Conservation (phyloP, 2,888 invertebrate genomes). For the Gymnosoma rotundatum region DNA sequence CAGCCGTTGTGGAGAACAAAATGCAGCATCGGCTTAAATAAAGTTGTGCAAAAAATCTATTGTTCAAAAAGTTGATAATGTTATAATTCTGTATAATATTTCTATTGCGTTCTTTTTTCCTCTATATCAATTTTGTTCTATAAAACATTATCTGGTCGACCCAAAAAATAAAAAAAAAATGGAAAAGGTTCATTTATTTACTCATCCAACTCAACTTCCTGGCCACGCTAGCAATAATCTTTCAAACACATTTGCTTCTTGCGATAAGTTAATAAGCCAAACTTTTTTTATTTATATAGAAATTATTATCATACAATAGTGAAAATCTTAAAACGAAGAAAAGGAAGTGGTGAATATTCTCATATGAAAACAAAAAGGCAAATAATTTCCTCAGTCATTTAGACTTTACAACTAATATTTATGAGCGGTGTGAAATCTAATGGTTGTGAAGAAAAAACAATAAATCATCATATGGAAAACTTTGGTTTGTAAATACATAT, state of each 20-base stretch:
- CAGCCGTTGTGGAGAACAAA: slow-evolving; percentile 7
- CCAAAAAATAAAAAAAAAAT: slow-evolving; percentile 15
- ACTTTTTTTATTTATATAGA: background rate
- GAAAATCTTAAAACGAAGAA: slow-evolving; percentile 46
- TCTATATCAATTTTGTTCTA: slow-evolving; percentile 2
- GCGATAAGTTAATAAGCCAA: slow-evolving; percentile 56
- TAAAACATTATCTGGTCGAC: slow-evolving; percentile 33
- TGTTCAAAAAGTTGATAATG: slow-evolving; percentile 58
- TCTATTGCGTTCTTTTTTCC: background rate
- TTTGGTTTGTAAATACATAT: slow-evolving; percentile 28
- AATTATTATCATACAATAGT: slow-evolving; percentile 21
- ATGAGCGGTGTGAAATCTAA: slow-evolving; percentile 46
- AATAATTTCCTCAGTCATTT: slow-evolving; percentile 54
- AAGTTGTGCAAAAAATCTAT: slow-evolving; percentile 55
- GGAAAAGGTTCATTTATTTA: slow-evolving; percentile 54
- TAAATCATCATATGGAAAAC: slow-evolving; percentile 64
- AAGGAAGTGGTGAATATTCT: slow-evolving; percentile 41
- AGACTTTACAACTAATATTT: slow-evolving; percentile 19
- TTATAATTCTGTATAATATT: slow-evolving; percentile 39
- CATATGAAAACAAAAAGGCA: slow-evolving; percentile 12
- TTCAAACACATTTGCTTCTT: slow-evolving; percentile 59
- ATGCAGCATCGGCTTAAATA: slow-evolving; percentile 57
- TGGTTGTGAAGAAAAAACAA: slow-evolving; percentile 67
- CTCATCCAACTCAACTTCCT: slow-evolving; percentile 48
- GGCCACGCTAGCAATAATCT: slow-evolving; percentile 33